Evolutionary conservation across 2,797 vertebrate genomes (phyloP).

Genomic region (Champsocephalus esox): DNA sequence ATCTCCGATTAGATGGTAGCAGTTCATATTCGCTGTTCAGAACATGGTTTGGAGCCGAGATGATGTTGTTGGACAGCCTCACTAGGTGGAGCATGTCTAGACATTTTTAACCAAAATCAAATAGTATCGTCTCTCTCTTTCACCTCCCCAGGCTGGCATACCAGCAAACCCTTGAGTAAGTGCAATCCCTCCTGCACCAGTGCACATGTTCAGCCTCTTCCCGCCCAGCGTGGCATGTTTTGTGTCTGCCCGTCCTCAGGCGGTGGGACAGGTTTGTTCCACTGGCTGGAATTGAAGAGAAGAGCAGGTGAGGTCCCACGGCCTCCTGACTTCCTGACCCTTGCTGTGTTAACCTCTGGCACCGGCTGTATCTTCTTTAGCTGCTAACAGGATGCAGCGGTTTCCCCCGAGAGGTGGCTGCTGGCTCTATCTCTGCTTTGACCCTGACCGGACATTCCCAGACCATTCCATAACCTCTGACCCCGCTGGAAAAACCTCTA

Average conservation of each 20-base stretch:
- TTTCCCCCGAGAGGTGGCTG: conserved; percentile 69
- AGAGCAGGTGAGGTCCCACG: conserved; percentile 72
- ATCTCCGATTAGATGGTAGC: no score
- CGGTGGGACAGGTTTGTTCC: conserved; percentile 79
- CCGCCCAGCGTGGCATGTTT: conserved; percentile 45
- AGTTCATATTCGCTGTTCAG: no score
- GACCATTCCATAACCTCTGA: conserved; percentile 71
- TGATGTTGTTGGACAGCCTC: no score
- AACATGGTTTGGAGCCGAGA: no score
- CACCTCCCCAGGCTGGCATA: conserved; percentile 41
- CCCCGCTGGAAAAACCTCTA: conserved; percentile 44
- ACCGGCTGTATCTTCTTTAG: conserved; percentile 66
- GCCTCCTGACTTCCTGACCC: conserved; percentile 63
- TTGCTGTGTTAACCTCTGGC: conserved; percentile 78
- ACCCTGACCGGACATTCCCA: conserved; percentile 75
- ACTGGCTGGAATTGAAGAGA: conserved; percentile 72
- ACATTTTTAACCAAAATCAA: conserved; percentile 24
- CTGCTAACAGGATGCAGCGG: conserved; percentile 70
- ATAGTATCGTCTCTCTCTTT: conserved; percentile 41
- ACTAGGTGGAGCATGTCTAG: neutral
- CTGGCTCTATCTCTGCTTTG: conserved; percentile 62
- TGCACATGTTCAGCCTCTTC: conserved; percentile 45
- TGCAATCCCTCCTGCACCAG: conserved; percentile 37
- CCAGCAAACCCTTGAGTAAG: conserved; percentile 41
- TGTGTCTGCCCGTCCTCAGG: conserved; percentile 55